A percentile compares a stretch with the other conserved stretches of the same genome.
Conservation (phyloP, 2,113 vertebrate species). For the Pelusios castaneus region DNA sequence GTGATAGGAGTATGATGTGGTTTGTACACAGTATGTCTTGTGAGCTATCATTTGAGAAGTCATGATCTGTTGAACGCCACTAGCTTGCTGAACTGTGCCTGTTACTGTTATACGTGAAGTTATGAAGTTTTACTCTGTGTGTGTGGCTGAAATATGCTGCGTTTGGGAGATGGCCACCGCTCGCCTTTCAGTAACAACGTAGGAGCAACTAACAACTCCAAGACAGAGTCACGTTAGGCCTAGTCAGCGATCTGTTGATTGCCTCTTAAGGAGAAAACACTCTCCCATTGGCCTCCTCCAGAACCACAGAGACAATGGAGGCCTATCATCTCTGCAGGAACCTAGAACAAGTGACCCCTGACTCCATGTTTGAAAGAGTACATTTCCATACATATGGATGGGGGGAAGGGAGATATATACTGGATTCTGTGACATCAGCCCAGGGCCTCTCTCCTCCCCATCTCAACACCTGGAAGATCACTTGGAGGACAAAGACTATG, state of each 20-base stretch:
- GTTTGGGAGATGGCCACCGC: not conserved
- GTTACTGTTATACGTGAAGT: not conserved
- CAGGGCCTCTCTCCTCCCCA: too few species aligned
- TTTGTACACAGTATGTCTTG: not conserved
- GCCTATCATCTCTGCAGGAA: too few species aligned
- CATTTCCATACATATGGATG: too few species aligned
- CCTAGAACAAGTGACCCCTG: too few species aligned
- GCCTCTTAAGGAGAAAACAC: not conserved
- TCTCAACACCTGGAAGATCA: too few species aligned
- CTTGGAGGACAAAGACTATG: too few species aligned
- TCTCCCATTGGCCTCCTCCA: not conserved
- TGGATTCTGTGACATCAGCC: too few species aligned
- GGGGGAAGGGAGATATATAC: too few species aligned
- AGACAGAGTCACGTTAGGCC: not conserved
- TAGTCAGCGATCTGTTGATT: not conserved
- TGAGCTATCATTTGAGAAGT: not conserved
- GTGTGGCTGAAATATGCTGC: not conserved
- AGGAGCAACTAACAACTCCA: not conserved
- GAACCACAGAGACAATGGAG: too few species aligned
- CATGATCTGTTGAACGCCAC: not conserved
- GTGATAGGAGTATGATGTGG: too few species aligned
- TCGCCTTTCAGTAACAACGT: not conserved
- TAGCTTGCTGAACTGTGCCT: not conserved
- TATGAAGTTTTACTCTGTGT: not conserved
- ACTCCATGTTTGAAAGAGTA: too few species aligned